Evolutionary conservation across 2,888 invertebrate species (phyloP).

Genomic region (Oscheius sp.): DNA sequence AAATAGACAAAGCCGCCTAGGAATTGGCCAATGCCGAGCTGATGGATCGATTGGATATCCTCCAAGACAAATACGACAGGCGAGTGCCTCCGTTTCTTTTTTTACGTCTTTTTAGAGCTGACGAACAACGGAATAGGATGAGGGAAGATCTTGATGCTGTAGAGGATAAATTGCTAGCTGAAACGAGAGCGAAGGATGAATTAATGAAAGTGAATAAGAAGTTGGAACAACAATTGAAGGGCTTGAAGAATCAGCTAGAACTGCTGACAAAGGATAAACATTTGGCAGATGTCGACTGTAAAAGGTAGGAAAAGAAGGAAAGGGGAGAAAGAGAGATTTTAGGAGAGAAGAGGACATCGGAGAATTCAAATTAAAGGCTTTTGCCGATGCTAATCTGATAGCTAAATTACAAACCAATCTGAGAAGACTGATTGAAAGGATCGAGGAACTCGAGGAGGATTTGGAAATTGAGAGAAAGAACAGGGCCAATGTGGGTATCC

Average conservation of each 20-base stretch:
- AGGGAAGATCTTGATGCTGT: conserved; percentile 48
- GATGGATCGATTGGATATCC: conserved; percentile 51
- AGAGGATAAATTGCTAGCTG: conserved; percentile 54
- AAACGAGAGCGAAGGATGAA: conserved; percentile 58
- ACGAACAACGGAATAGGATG: conserved; percentile 48
- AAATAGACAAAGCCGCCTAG: conserved; percentile 29
- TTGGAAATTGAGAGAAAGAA: conserved; percentile 92
- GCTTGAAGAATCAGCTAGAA: conserved; percentile 93
- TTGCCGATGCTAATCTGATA: conserved; percentile 96
- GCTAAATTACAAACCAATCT: conserved; percentile 80
- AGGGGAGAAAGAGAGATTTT: background rate
- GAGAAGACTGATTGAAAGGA: conserved; percentile 71
- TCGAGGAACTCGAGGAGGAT: conserved; percentile 98
- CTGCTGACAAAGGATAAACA: conserved; percentile 96
- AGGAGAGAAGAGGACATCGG: conserved; percentile 95
- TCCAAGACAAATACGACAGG: conserved; percentile 42
- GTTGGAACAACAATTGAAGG: conserved; percentile 95
- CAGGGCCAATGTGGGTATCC: conserved; percentile 40
- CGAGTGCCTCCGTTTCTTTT: background rate
- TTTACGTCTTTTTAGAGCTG: conserved; percentile 39
- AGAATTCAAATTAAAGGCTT: conserved; percentile 85
- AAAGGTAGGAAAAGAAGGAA: conserved; percentile 73
- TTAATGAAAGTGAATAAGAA: conserved; percentile 75
- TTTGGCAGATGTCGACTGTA: conserved; percentile 93
- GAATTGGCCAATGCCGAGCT: conserved; percentile 58